A percentile compares a stretch with the other conserved stretches of the same genome.
phyloP scores from a whole-genome alignment of 2,797 vertebrate genomes.

The Pseudomugil tenellus region DNA sequence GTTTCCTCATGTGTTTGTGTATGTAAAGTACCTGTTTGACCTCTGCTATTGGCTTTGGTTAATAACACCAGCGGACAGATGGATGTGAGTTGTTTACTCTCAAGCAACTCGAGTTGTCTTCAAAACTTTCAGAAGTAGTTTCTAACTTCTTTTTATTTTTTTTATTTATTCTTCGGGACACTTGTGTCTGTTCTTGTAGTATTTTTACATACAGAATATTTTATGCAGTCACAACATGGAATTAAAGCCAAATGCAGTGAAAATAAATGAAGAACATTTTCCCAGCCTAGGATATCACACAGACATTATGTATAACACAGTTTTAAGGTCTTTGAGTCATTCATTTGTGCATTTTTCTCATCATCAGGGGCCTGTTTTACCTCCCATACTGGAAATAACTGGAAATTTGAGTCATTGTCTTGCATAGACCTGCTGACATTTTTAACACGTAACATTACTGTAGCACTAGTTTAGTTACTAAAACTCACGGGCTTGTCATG shows the following conservation, averaged over 20 bases:
- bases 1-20: conserved; percentile 40
- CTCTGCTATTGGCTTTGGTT: conserved; percentile 49
- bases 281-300: background rate
- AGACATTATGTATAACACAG: background rate
- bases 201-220: conserved; percentile 9
- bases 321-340: background rate
- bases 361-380: background rate
- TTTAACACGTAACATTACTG: background rate
- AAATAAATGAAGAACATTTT: background rate
- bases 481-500: background rate
- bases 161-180: background rate
- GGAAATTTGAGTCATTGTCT: background rate
- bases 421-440: background rate
- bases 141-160: conserved; percentile 4
- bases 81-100: conserved; percentile 59
- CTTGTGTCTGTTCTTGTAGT: background rate
- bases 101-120: conserved; percentile 24
- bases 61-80: conserved; percentile 69
- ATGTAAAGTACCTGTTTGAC: conserved; percentile 63
- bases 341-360: background rate
- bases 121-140: conserved; percentile 24
- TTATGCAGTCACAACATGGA: background rate
- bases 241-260: background rate
- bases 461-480: background rate
- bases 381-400: background rate